phyloP scores from a whole-genome alignment of 2,113 vertebrate genomes.

The Paratilapia polleni region DNA sequence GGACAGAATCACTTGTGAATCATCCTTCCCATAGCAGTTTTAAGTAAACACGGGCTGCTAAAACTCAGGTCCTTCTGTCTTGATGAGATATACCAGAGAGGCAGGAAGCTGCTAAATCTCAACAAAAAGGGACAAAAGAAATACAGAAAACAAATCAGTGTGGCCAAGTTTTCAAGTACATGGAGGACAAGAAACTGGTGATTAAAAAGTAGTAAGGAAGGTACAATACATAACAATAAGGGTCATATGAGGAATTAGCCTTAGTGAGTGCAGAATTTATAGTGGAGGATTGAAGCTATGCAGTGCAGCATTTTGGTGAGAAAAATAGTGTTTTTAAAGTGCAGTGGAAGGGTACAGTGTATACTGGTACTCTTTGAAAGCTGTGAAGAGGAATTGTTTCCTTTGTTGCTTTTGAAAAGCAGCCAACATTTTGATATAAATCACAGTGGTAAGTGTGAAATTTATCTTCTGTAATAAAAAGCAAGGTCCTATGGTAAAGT shows the following conservation, averaged over 20 bases:
- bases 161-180: not conserved
- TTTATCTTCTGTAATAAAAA: conserved; percentile 36
- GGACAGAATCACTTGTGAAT: not conserved
- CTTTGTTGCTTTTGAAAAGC: conserved; percentile 39
- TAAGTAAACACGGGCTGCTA: not conserved
- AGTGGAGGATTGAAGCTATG: not conserved
- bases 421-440: conserved; percentile 34
- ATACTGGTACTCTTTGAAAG: not conserved
- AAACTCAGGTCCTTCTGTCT: not conserved
- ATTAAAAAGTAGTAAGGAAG: not conserved
- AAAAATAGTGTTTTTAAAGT: not conserved
- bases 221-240: not conserved
- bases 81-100: not conserved
- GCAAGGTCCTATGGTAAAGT: conserved; percentile 11
- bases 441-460: conserved; percentile 23
- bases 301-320: not conserved
- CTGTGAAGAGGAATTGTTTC: conserved; percentile 20
- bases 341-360: not conserved
- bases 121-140: not conserved
- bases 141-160: not conserved
- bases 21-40: not conserved
- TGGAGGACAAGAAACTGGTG: not conserved
- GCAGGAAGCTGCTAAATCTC: not conserved
- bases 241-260: not conserved
- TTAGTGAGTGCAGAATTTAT: not conserved